Evolutionary conservation across 2,888 invertebrate species (phyloP), one percentile per base, ranked within the genome.

Genomic region (Trichogramma evanescens): DNA sequence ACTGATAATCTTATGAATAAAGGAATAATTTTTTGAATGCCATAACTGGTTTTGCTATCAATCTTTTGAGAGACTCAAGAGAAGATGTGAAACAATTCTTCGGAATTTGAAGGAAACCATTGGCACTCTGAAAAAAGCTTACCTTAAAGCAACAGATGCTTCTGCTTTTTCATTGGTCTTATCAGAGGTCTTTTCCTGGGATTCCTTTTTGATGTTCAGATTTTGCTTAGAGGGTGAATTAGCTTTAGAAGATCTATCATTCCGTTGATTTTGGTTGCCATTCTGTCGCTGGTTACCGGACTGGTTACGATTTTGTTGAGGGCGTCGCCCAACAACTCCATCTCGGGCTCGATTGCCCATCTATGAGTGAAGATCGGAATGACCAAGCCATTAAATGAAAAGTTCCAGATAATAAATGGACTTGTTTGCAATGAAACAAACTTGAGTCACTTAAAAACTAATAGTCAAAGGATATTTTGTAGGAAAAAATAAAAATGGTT

Each of bases 311-410:
- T 72, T 73, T 73, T 75, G 74, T 74, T 74, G 75, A 69, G 72
- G 77, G 75, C 77, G 77, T 72, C 77, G 76, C 69, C 76, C 77
- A 74, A 72, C 74, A 70, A 73, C 71, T 72, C 74, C 75, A 71
- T 77, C 77, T 70, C 77, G 77, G 75, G 77, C 76, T 68, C 77
- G 76, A 75, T 77, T 76, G 71, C 77, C 77, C 76, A 78, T 77
- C 77, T 78, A 76, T 68, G 76, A 69, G 70, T 70, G 67, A 68
- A 70, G 75, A 75, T 76, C 74, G 74, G 74, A 72, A 66, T 67
- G 74, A 76, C 76, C 76, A 73, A 74, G 69, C 69, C 67, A 65
- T 73, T 72, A 74, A 71, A 72, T 75, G 72, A 76, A 72, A 73
- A 72, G 68, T 71, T 67, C 68, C 65, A 66, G 66, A 68, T 59